Conservation (phyloP, 2,113 vertebrate species). For the Protomyctophum bolini region DNA sequence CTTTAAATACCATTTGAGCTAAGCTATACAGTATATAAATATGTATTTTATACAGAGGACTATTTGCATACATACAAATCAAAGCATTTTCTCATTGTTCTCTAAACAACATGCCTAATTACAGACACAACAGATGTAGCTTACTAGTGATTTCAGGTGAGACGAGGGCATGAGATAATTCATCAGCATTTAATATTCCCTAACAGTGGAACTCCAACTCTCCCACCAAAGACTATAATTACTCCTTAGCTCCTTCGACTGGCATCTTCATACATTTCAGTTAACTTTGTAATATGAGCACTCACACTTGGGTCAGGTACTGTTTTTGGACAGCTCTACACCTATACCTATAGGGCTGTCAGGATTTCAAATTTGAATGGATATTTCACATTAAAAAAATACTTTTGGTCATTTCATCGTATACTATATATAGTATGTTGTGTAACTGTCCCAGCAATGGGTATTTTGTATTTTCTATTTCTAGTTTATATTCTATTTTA, state of each 20-base stretch:
- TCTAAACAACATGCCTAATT: background rate
- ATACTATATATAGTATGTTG: too few species aligned
- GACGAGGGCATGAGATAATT: background rate
- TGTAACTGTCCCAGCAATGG: too few species aligned
- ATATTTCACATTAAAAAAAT: too few species aligned
- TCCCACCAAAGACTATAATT: background rate
- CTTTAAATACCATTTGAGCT: too few species aligned
- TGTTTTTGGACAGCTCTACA: background rate
- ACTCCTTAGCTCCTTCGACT: background rate
- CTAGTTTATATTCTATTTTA: too few species aligned
- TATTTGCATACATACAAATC: background rate
- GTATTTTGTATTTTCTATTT: too few species aligned
- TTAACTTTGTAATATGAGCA: background rate
- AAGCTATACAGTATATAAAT: background rate
- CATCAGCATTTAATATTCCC: background rate
- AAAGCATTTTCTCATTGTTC: background rate
- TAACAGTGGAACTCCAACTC: constrained; percentile 3
- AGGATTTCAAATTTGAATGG: too few species aligned
- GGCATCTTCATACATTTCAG: background rate
- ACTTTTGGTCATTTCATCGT: too few species aligned
- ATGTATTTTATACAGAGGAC: background rate
- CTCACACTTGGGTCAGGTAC: background rate
- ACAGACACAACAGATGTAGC: background rate
- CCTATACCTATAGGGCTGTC: too few species aligned
- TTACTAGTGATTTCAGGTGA: background rate